These are phyloP conservation scores for Pandemis corylana DNA, from an alignment of 2,888 invertebrate species.

Conservation along the genomic window DNA sequence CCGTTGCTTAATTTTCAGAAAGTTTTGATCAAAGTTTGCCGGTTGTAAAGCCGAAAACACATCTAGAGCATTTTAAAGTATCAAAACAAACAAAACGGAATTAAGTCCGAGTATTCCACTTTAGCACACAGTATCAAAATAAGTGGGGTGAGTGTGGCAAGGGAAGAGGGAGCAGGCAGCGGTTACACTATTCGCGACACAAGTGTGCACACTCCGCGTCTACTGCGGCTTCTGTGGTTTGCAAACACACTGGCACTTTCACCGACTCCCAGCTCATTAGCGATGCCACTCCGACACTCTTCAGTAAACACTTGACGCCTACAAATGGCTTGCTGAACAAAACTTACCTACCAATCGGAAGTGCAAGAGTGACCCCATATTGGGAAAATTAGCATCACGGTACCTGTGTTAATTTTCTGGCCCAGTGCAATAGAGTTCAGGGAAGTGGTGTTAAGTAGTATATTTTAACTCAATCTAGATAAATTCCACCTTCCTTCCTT, in stretches of 20 bases:
- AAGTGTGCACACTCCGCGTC: conserved; percentile 24
- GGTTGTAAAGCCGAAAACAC: neutral
- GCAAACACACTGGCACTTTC: conserved; percentile 49
- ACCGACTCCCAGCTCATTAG: conserved; percentile 75
- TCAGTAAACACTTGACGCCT: conserved; percentile 71
- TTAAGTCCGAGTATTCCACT: neutral
- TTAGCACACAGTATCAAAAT: neutral
- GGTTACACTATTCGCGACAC: conserved; percentile 26
- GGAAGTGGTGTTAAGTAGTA: no score
- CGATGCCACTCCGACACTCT: conserved; percentile 70
- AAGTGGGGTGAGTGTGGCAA: conserved; percentile 13
- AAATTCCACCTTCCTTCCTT: no score
- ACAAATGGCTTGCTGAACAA: conserved; percentile 66
- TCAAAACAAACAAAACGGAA: neutral
- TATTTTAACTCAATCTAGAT: no score
- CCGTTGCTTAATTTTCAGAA: neutral
- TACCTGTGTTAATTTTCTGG: no score
- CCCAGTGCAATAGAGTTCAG: no score
- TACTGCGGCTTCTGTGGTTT: conserved; percentile 26
- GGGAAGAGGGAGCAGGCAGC: conserved; percentile 16
- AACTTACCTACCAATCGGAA: neutral
- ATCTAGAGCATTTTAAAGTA: neutral
- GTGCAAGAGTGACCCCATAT: neutral
- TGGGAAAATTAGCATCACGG: conserved; percentile 5
- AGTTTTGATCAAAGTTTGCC: neutral